These are phyloP conservation scores for Caenorhabditis sp. DNA, from an alignment of 2,888 invertebrate genomes.

Conservation along the genomic window DNA sequence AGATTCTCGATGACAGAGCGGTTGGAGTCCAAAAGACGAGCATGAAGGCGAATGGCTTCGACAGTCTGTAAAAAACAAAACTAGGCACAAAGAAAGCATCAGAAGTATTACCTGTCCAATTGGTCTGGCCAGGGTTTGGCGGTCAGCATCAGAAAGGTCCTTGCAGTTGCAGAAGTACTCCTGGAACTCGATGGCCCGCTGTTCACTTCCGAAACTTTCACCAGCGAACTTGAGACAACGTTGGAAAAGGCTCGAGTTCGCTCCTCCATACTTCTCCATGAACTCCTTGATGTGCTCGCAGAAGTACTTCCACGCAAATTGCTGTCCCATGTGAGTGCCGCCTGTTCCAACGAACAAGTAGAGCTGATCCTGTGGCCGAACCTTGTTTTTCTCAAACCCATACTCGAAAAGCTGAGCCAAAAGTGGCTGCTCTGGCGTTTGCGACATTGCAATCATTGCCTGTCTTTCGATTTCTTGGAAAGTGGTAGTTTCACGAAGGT, in stretches of 20 bases:
- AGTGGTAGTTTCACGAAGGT: conserved; percentile 74
- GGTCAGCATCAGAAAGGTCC: conserved; percentile 51
- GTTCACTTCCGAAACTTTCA: conserved; percentile 47
- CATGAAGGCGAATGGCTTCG: conserved; percentile 71
- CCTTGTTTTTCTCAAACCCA: conserved; percentile 76
- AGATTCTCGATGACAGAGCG: conserved; percentile 63
- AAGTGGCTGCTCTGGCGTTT: conserved; percentile 65
- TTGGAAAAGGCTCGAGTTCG: conserved; percentile 79
- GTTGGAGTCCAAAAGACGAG: conserved; percentile 68
- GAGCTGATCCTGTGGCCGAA: conserved; percentile 79
- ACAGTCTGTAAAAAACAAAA: conserved; percentile 54
- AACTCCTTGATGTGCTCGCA: conserved; percentile 75
- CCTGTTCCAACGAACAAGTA: conserved; percentile 71
- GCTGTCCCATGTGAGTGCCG: conserved; percentile 70
- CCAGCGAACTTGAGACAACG: conserved; percentile 60
- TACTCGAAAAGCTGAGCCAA: conserved; percentile 77
- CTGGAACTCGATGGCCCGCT: conserved; percentile 51
- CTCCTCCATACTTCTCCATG: conserved; percentile 77
- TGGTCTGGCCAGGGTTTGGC: conserved; percentile 76
- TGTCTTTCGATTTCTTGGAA: conserved; percentile 78
- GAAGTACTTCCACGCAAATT: conserved; percentile 79
- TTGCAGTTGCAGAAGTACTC: conserved; percentile 59
- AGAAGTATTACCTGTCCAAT: conserved; percentile 73
- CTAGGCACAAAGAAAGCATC: neutral
- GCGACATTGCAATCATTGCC: conserved; percentile 74